Evolutionary conservation across 1,140 invertebrate genomes (phyloP).

Genomic region (Aporrectodea caliginosa): DNA sequence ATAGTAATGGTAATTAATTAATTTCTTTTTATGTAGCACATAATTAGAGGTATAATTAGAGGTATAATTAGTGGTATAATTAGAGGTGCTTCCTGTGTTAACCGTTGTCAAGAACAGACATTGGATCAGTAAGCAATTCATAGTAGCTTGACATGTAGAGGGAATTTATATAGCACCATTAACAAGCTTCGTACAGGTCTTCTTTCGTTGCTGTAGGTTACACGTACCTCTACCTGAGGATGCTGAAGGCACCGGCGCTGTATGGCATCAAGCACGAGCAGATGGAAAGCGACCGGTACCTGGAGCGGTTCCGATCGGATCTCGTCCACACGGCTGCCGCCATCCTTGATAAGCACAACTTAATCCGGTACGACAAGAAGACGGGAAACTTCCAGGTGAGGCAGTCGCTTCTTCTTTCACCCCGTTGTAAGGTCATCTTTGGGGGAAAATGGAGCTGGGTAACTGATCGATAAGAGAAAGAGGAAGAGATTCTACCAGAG

Average conservation of each 20-base stretch:
- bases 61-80: too few species aligned
- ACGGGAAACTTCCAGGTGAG: conserved; percentile 79
- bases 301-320: conserved; percentile 88
- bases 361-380: conserved; percentile 94
- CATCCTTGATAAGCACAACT: conserved; percentile 82
- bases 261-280: conserved; percentile 85
- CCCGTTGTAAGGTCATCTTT: too few species aligned
- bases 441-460: too few species aligned
- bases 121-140: too few species aligned
- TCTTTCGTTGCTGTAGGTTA: conserved; percentile 59
- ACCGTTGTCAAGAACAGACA: too few species aligned
- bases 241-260: conserved; percentile 65
- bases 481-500: too few species aligned
- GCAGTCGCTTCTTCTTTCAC: background rate
- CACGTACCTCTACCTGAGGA: conserved; percentile 89
- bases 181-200: background rate
- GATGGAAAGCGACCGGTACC: conserved; percentile 64
- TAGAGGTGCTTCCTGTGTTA: too few species aligned
- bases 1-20: too few species aligned
- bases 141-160: too few species aligned
- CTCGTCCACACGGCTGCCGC: conserved; percentile 92
- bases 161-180: background rate
- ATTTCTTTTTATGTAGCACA: too few species aligned
- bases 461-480: too few species aligned
- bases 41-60: too few species aligned